Percentiles rank a stretch among this genome's conserved stretches.
These are phyloP conservation scores for Redunca redunca DNA, from an alignment of 2,113 vertebrate genomes.

Conservation along the genomic window DNA sequence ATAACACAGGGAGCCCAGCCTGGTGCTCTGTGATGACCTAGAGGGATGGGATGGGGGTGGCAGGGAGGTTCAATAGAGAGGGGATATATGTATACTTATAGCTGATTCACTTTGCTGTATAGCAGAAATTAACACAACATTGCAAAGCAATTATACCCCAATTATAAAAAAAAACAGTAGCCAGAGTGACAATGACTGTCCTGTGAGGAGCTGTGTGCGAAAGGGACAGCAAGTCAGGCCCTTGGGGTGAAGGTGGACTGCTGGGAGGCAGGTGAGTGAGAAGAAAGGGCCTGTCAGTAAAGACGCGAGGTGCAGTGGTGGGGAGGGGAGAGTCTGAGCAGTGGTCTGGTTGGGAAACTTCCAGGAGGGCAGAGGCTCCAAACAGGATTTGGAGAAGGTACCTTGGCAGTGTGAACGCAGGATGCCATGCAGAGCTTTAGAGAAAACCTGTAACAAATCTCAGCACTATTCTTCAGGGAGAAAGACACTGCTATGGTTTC, in stretches of 20 bases:
- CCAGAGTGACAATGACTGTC: not conserved
- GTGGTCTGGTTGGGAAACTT: not conserved
- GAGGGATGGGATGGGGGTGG: not conserved
- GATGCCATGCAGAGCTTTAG: not conserved
- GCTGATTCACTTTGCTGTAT: not conserved
- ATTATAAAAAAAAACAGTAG: not conserved
- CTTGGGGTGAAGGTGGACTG: not conserved
- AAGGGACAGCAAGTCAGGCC: not conserved
- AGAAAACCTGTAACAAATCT: not conserved
- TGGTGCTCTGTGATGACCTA: not conserved
- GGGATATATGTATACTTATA: not conserved
- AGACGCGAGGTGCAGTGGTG: not conserved
- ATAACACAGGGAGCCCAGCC: not conserved
- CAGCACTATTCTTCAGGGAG: not conserved
- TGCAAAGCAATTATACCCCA: not conserved
- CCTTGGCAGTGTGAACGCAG: not conserved
- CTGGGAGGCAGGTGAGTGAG: not conserved
- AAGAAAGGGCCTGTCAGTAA: fast-evolving
- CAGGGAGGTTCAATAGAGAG: not conserved
- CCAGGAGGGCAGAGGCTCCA: not conserved
- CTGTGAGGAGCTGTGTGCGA: not conserved
- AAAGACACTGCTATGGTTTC: not conserved
- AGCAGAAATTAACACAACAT: not conserved
- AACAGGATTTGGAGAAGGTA: not conserved
- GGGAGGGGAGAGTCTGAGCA: not conserved